Conservation (phyloP, 2,888 invertebrate genomes). For the Drosophila picticornis region DNA sequence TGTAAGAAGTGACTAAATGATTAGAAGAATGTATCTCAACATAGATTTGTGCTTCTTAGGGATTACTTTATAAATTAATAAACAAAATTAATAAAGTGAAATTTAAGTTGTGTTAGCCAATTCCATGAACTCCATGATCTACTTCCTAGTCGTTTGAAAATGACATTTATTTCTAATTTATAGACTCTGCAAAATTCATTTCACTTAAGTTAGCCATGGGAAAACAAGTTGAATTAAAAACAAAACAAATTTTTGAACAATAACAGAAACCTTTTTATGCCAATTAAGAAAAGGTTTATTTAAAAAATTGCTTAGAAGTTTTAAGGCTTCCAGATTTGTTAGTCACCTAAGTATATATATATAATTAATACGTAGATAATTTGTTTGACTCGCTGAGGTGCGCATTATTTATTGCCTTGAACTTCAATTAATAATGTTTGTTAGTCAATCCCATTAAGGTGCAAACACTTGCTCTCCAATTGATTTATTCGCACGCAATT, state of each 20-base stretch:
- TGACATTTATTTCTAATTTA: neutral
- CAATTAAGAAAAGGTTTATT: neutral
- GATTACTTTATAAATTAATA: too few relatives aligned
- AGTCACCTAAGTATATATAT: neutral
- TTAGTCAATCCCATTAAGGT: constrained; percentile 3
- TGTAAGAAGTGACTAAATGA: neutral
- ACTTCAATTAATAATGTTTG: constrained; percentile 14
- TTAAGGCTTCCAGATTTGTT: neutral
- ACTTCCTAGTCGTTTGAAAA: neutral
- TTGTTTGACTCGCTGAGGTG: neutral
- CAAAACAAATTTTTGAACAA: neutral
- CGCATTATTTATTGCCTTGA: constrained; percentile 20
- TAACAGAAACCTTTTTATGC: neutral
- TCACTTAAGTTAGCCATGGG: neutral
- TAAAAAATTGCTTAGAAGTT: neutral
- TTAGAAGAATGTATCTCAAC: neutral
- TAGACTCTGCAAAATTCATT: neutral
- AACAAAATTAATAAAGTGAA: neutral
- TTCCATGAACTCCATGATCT: neutral
- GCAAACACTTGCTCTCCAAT: neutral
- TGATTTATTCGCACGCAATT: neutral
- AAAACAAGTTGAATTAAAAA: neutral
- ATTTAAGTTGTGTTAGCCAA: neutral
- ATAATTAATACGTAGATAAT: neutral
- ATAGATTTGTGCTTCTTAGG: neutral